Evolutionary conservation across 2,113 vertebrate genomes (phyloP).

Genomic region (Burhinus bistriatus): DNA sequence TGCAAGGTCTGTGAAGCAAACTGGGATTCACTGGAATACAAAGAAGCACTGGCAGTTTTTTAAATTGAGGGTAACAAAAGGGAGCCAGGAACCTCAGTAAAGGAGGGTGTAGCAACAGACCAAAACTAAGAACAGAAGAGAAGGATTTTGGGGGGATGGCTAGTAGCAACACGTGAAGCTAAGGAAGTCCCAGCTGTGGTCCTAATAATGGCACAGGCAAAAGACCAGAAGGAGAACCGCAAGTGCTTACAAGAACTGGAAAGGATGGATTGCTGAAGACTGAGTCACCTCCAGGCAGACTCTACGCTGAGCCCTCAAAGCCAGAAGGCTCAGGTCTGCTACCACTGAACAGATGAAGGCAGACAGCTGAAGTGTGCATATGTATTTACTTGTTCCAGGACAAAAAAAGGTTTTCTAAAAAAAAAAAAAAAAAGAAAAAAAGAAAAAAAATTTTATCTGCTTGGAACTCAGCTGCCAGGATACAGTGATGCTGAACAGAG

Average conservation of each 20-base stretch:
- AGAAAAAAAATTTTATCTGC: not conserved
- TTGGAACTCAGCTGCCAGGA: not conserved
- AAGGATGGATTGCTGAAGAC: not conserved
- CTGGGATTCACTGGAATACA: not conserved
- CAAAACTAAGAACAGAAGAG: not conserved
- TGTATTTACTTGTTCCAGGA: not conserved
- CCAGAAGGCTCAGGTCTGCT: not conserved
- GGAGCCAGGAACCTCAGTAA: not conserved
- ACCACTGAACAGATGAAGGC: not conserved
- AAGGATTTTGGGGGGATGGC: not conserved
- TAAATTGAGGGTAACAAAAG: not conserved
- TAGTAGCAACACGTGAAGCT: not conserved
- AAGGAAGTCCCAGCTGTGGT: not conserved
- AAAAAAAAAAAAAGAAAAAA: not conserved
- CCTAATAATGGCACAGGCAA: not conserved
- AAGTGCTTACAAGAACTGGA: not conserved
- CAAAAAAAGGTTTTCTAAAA: not conserved
- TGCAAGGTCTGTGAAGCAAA: not conserved
- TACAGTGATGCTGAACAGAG: not conserved
- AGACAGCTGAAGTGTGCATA: not conserved
- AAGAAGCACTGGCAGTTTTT: not conserved
- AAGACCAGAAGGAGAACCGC: not conserved
- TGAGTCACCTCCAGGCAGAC: not conserved
- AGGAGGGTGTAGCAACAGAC: not conserved
- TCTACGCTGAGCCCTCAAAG: not conserved